These are phyloP conservation scores for Cryptomyrus ogoouensis DNA, from an alignment of 2,113 vertebrate genomes.

Conservation along the genomic window DNA sequence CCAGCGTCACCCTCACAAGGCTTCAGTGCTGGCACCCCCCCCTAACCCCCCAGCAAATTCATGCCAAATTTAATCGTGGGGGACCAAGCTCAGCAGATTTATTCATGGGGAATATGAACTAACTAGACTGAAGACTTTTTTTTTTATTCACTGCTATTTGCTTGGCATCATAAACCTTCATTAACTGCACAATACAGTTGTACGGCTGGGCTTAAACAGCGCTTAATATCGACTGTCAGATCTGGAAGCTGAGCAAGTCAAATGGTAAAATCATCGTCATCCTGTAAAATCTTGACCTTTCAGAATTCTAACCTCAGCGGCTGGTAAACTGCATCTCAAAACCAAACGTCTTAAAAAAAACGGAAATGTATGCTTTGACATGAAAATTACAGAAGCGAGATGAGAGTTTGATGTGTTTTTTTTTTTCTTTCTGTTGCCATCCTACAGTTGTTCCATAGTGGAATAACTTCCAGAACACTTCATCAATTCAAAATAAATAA, in stretches of 20 bases:
- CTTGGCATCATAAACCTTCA: background rate
- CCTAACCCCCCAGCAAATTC: no score
- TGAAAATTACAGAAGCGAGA: background rate
- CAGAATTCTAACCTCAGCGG: background rate
- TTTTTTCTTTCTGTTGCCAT: background rate
- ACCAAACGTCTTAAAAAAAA: background rate
- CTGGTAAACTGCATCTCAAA: background rate
- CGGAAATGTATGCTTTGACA: background rate
- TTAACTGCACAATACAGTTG: background rate
- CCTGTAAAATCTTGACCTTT: background rate
- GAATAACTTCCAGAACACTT: background rate
- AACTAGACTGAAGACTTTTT: background rate
- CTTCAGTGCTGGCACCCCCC: no score
- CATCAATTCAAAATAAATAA: background rate
- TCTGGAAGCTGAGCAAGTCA: background rate
- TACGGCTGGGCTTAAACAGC: background rate
- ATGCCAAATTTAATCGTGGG: background rate
- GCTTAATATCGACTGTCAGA: no score
- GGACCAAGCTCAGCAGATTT: background rate
- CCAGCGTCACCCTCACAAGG: no score
- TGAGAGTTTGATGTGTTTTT: background rate
- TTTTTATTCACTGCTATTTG: background rate
- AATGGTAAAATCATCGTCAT: background rate
- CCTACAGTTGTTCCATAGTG: background rate
- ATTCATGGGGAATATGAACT: background rate